Conservation (phyloP, 2,888 invertebrate species). For the Mesochorus sp. region DNA sequence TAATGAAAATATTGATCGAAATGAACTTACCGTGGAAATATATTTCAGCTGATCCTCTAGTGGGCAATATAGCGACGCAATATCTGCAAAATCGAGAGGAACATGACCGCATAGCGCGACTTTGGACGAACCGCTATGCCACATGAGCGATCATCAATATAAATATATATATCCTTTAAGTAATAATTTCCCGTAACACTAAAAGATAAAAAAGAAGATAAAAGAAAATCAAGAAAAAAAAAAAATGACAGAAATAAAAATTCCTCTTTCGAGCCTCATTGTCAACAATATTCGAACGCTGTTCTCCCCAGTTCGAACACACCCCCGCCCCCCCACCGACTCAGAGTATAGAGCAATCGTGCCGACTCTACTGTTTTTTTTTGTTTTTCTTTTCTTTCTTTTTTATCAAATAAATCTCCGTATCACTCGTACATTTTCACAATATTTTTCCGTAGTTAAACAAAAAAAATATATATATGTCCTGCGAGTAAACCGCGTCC, state of each 20-base stretch:
- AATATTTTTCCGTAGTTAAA: conserved; percentile 21
- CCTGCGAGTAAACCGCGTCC: conserved; percentile 6
- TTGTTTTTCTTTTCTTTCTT: background rate
- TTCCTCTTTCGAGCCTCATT: conserved; percentile 49
- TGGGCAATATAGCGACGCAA: conserved; percentile 99
- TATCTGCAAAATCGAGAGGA: conserved; percentile 98
- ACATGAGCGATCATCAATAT: conserved; percentile 86
- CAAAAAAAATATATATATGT: background rate
- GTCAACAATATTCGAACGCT: conserved; percentile 36
- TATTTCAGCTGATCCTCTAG: conserved; percentile 95
- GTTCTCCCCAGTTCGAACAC: conserved; percentile 27
- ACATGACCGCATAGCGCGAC: conserved; percentile 98
- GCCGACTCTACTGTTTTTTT: conserved; percentile 15
- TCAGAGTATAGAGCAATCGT: background rate
- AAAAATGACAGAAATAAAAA: conserved; percentile 33
- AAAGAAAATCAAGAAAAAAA: conserved; percentile 33
- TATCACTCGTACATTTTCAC: conserved; percentile 1
- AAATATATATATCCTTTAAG: conserved; percentile 47
- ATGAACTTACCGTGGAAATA: conserved; percentile 24
- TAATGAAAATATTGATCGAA: background rate
- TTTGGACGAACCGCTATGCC: conserved; percentile 99
- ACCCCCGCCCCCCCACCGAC: background rate
- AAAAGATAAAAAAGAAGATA: conserved; percentile 46
- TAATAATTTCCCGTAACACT: conserved; percentile 59
- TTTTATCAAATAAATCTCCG: conserved; percentile 10